Conservation (phyloP, 2,888 invertebrate species). For the Girardia tigrina region DNA sequence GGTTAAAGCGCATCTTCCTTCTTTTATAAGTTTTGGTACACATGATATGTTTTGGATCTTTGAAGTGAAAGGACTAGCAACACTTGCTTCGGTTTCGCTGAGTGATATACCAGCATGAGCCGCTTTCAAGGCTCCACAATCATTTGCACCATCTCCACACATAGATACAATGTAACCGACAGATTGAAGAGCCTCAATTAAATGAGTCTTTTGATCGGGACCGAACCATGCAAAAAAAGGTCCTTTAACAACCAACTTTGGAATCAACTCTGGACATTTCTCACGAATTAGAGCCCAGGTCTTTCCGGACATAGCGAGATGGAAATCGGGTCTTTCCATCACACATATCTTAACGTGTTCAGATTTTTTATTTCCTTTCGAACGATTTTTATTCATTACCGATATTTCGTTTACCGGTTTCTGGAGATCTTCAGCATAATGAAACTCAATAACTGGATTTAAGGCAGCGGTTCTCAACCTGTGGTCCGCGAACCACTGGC, state of each 20-base stretch:
- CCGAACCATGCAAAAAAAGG: conserved; percentile 84
- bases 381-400: too few species aligned
- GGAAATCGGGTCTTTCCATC: conserved; percentile 40
- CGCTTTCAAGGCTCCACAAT: conserved; percentile 80
- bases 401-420: neutral
- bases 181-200: conserved; percentile 68
- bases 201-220: conserved; percentile 82
- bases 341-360: neutral
- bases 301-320: conserved; percentile 55
- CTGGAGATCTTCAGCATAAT: conserved; percentile 35
- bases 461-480: too few species aligned
- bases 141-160: conserved; percentile 95
- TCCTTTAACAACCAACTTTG: conserved; percentile 54
- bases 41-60: conserved; percentile 70
- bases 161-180: conserved; percentile 59
- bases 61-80: conserved; percentile 83
- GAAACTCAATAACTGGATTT: conserved; percentile 31
- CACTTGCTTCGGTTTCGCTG: conserved; percentile 78
- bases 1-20: conserved; percentile 65
- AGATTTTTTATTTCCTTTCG: too few species aligned
- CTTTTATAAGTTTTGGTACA: conserved; percentile 63
- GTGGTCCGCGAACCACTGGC: too few species aligned
- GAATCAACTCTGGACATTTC: conserved; percentile 61
- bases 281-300: conserved; percentile 63
- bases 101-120: conserved; percentile 82